Evolutionary conservation across 2,797 vertebrate genomes (phyloP).

Genomic region (Macropodus opercularis): DNA sequence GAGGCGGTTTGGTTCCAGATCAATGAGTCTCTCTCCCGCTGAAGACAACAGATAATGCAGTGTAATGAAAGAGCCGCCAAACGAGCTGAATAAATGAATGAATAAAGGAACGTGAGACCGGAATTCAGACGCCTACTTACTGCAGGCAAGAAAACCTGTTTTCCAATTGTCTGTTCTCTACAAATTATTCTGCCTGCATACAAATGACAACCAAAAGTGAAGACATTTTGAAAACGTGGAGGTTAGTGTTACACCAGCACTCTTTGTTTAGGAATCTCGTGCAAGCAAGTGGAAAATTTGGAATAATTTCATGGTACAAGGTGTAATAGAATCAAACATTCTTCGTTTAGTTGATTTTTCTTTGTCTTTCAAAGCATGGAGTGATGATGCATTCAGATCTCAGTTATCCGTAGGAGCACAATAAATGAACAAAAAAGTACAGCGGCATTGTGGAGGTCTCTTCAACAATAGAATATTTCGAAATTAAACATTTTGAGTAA

Average conservation of each 20-base stretch:
- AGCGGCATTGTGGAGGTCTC: conserved; percentile 34
- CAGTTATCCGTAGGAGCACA: conserved; percentile 51
- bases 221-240: conserved; percentile 66
- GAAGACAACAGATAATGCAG: conserved; percentile 84
- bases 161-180: conserved; percentile 80
- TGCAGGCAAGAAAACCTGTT: conserved; percentile 80
- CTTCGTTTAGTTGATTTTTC: conserved; percentile 58
- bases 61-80: conserved; percentile 85
- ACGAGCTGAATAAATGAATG: conserved; percentile 85
- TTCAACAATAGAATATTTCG: conserved; percentile 23
- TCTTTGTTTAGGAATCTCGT: conserved; percentile 53
- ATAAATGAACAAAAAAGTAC: conserved; percentile 45
- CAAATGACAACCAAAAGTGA: conserved; percentile 75
- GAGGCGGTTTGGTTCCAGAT: conserved; percentile 85
- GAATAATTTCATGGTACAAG: conserved; percentile 34
- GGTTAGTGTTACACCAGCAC: conserved; percentile 52
- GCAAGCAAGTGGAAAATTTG: conserved; percentile 39
- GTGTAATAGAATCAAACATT: conserved; percentile 27
- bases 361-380: conserved; percentile 46
- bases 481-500: conserved; percentile 35
- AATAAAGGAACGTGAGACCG: conserved; percentile 83
- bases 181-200: conserved; percentile 81
- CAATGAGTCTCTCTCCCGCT: conserved; percentile 83
- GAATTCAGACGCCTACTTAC: conserved; percentile 82
- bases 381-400: conserved; percentile 50